Evolutionary conservation across 2,113 vertebrate genomes (phyloP), one percentile per base, ranked within the genome.

Genomic region (Dicaeum eximium): DNA sequence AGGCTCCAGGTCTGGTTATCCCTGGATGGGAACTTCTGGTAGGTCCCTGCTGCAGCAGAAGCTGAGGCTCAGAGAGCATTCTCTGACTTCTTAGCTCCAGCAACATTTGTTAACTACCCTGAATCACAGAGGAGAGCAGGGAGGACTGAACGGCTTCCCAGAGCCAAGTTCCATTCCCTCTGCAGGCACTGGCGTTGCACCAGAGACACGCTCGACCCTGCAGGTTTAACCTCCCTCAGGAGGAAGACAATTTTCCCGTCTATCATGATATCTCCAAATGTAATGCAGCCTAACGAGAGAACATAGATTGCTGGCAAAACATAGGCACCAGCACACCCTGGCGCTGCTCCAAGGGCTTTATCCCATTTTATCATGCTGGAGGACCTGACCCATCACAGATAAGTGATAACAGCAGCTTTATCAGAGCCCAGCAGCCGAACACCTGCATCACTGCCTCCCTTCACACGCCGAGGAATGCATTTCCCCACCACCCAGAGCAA

Each of bases 321-420:
- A 28, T 50, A 67, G 40, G 17, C 72, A 70, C 35, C 47, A 56
- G 66, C 54, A 17, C 1, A 28, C n/a, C 27, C 61, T 51, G 70
- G 58, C 19, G 0, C 10, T 1, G 8, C n/a, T 83, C 91, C 75
- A 81, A 53, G 56, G 47, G 15, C 33, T 91, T 75, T 57, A 35
- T 27, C 22, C 4, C 2, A 1, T 20, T 45, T 35, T 31, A 6
- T 33, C 30, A 7, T 22, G 31, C 48, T 16, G 44, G 16, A 42
- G 38, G 14, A 28, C 25, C 54, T 35, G 37, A n/a, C 30, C 53
- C 48, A 1, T 21, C 0, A 0, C 4, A 64, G 73, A 33, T 35
- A 74, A 85, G n/a, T 14, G 45, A 5, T 40, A 72, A 30, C 65
- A 67, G 40, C 31, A 45, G 31, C 19, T 82, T 40, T 6, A 57